These are phyloP conservation scores for Cossypha niveicapilla DNA, from an alignment of 2,797 vertebrate species.

Conservation along the genomic window DNA sequence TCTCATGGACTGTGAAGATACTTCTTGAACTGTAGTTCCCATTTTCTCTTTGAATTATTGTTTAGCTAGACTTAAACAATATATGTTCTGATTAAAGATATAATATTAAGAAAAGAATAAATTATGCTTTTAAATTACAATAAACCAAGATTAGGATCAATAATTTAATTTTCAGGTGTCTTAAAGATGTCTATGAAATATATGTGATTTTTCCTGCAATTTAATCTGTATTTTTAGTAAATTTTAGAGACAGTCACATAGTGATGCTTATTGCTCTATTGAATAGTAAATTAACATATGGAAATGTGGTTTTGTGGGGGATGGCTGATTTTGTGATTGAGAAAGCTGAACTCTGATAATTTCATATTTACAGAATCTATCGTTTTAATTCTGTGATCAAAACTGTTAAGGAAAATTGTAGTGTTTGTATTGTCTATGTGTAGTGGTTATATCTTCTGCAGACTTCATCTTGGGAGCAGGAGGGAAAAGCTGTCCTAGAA, in stretches of 20 bases:
- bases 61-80: background rate
- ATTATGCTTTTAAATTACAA: slow-evolving; percentile 23
- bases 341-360: background rate
- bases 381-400: background rate
- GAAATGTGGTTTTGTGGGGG: background rate
- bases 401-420: fast-evolving
- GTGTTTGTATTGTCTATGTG: background rate
- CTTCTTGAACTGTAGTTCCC: background rate
- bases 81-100: background rate
- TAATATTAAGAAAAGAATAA: slow-evolving; percentile 30
- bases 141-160: slow-evolving; percentile 46
- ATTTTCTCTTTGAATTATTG: slow-evolving; percentile 10
- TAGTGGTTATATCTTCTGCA: background rate
- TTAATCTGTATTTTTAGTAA: slow-evolving; percentile 29
- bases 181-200: slow-evolving; percentile 55
- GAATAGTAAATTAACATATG: background rate
- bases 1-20: background rate
- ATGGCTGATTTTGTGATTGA: background rate
- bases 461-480: background rate
- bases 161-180: slow-evolving; percentile 61
- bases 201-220: background rate
- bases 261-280: background rate
- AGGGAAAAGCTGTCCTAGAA: background rate
- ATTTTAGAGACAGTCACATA: background rate
- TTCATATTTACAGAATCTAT: background rate